A percentile compares a stretch with the other conserved stretches of the same genome.
Conservation (phyloP, 2,797 vertebrate species). For the Staurois parvus region DNA sequence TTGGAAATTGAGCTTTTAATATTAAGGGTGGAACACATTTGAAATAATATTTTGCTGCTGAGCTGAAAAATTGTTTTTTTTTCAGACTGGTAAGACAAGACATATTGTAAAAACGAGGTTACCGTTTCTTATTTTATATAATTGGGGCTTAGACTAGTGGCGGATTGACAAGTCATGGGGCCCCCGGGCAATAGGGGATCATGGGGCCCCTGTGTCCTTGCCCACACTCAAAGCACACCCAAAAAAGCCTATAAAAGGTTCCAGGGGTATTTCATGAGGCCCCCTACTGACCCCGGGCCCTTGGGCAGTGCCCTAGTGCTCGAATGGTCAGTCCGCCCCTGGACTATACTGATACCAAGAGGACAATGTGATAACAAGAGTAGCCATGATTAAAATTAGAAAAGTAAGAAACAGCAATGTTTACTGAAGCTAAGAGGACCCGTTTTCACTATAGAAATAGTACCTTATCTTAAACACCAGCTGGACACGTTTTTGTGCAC, state of each 20-base stretch:
- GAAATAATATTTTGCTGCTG: constrained; percentile 13
- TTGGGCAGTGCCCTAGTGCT: too few species aligned
- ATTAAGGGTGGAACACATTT: constrained; percentile 2
- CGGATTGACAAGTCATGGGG: too few species aligned
- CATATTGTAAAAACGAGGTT: neutral
- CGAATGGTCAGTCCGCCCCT: too few species aligned
- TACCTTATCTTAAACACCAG: too few species aligned
- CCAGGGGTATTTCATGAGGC: too few species aligned
- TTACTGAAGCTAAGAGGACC: neutral
- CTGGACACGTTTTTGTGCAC: neutral
- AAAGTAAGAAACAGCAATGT: neutral
- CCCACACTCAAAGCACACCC: too few species aligned
- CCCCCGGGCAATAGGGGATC: too few species aligned
- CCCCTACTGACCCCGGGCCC: too few species aligned
- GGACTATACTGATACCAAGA: neutral
- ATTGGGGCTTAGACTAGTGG: neutral
- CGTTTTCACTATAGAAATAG: neutral
- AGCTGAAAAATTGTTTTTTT: neutral
- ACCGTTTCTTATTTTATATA: neutral
- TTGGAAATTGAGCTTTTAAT: constrained; percentile 23
- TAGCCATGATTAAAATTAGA: neutral
- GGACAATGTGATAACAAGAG: neutral
- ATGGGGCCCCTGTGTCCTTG: too few species aligned
- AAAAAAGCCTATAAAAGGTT: too few species aligned
- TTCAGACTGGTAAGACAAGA: neutral